Evolutionary conservation across 2,113 vertebrate genomes (phyloP).

Genomic region (Saccopteryx bilineata): DNA sequence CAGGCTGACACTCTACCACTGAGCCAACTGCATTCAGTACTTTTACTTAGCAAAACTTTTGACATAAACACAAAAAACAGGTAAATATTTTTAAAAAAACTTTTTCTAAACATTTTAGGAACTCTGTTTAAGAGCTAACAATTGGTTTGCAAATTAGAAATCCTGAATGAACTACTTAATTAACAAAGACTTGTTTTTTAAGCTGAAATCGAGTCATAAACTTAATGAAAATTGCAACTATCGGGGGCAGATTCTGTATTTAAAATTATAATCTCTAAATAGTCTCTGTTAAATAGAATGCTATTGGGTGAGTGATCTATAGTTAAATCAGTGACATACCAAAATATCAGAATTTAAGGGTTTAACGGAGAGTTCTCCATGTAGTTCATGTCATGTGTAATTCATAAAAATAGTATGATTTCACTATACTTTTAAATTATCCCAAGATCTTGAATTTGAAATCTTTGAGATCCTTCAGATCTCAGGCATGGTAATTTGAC

Average conservation of each 20-base stretch:
- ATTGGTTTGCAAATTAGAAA: conserved; percentile 41
- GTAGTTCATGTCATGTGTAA: background rate
- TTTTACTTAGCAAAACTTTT: conserved; percentile 44
- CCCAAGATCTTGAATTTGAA: conserved; percentile 17
- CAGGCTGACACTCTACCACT: too few species aligned
- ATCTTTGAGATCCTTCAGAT: background rate
- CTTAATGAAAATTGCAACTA: conserved; percentile 9
- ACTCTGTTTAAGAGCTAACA: conserved; percentile 45
- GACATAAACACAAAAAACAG: background rate
- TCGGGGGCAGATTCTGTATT: background rate
- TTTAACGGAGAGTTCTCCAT: conserved; percentile 45
- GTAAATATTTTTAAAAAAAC: conserved; percentile 10
- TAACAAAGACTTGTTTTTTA: conserved; percentile 55
- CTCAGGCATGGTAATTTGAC: background rate
- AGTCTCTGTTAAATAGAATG: conserved; percentile 48
- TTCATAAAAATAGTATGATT: background rate
- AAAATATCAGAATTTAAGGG: conserved; percentile 61
- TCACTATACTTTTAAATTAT: background rate
- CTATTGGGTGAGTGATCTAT: conserved; percentile 48
- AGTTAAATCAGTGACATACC: conserved; percentile 48
- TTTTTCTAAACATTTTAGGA: conserved; percentile 9
- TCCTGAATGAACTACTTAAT: conserved; percentile 48
- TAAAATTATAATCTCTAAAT: conserved; percentile 65
- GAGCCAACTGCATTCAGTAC: too few species aligned
- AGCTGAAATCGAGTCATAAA: conserved; percentile 46